A percentile compares a stretch with the other conserved stretches of the same genome.
These are phyloP conservation scores for Dermatemys mawii DNA, from an alignment of 2,113 vertebrate species.

Conservation along the genomic window DNA sequence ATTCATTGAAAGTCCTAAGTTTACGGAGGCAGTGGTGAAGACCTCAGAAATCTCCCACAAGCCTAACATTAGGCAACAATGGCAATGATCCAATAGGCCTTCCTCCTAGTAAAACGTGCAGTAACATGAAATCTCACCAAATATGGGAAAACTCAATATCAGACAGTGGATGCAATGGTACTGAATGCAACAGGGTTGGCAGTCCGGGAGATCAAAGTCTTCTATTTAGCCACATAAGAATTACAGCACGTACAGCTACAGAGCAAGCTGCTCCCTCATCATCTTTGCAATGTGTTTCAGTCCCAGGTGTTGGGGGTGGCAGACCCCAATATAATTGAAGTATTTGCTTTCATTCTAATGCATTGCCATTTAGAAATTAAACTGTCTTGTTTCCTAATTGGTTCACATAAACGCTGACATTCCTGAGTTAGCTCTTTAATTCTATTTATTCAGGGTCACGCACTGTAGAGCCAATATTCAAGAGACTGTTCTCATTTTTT, in stretches of 20 bases:
- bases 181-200: neutral
- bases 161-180: neutral
- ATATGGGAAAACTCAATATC: neutral
- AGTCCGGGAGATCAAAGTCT: neutral
- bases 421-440: neutral
- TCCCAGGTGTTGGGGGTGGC: neutral
- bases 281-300: neutral
- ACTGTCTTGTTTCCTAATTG: neutral
- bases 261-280: neutral
- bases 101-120: fast-evolving
- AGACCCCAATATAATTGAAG: neutral
- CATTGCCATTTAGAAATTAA: neutral
- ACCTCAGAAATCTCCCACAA: neutral
- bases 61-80: neutral
- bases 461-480: neutral
- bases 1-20: neutral
- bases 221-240: neutral
- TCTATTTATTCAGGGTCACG: neutral
- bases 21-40: neutral
- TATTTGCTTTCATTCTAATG: neutral
- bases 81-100: neutral
- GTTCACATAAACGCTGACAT: neutral
- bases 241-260: neutral
- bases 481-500: neutral
- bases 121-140: neutral